These are phyloP conservation scores for Oreortyx pictus DNA, from an alignment of 2,797 vertebrate species.

Conservation along the genomic window DNA sequence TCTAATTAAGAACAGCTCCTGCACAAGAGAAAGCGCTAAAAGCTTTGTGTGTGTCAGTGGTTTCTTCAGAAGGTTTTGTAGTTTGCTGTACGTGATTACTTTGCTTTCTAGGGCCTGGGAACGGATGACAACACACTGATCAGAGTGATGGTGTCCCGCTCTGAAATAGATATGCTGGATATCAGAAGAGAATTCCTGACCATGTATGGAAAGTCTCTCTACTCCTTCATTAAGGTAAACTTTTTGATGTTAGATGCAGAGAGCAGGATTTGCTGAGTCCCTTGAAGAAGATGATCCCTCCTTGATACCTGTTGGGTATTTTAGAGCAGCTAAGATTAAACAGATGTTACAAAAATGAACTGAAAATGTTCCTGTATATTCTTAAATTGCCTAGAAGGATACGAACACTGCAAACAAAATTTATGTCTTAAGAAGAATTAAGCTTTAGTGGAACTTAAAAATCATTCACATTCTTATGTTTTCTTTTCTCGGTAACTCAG, in stretches of 20 bases:
- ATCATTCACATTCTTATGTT: too few species aligned
- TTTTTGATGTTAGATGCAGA: background rate
- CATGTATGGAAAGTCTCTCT: constrained; percentile 91
- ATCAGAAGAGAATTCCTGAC: constrained; percentile 91
- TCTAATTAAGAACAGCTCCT: background rate
- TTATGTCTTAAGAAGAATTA: too few species aligned
- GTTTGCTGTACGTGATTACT: background rate
- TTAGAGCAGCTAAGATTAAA: background rate
- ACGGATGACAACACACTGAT: constrained; percentile 93
- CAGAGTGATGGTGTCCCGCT: constrained; percentile 92
- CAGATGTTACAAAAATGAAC: background rate
- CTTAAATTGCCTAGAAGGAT: too few species aligned
- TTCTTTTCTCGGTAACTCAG: too few species aligned
- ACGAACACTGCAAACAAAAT: too few species aligned
- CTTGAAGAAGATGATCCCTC: too few species aligned
- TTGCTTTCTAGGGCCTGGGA: constrained; percentile 86
- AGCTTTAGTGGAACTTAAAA: too few species aligned
- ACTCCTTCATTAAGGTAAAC: constrained; percentile 97
- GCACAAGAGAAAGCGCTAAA: background rate
- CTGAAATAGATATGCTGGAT: constrained; percentile 94
- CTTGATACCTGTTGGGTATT: background rate
- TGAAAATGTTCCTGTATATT: too few species aligned
- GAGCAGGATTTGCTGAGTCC: background rate
- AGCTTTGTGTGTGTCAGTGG: background rate
- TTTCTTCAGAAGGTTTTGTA: background rate